These are phyloP conservation scores for Phocoena sinus DNA, from an alignment of 2,113 vertebrate genomes.

Conservation along the genomic window DNA sequence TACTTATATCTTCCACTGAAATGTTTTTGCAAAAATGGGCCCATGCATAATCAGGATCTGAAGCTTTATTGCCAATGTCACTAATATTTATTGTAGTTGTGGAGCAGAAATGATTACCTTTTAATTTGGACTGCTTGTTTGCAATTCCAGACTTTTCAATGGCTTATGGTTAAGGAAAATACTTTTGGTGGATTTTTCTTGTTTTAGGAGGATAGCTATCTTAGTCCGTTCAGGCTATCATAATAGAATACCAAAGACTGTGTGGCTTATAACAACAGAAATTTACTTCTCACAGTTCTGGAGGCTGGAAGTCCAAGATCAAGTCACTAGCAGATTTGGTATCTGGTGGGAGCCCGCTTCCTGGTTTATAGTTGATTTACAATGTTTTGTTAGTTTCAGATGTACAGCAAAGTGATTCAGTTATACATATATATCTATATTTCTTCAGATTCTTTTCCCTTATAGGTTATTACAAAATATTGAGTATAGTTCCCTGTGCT, in stretches of 20 bases:
- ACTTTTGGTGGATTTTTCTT: background rate
- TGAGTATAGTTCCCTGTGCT: background rate
- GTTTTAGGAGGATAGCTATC: background rate
- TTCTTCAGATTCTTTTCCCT: background rate
- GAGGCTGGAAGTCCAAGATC: background rate
- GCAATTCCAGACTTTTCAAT: background rate
- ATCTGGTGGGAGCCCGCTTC: background rate
- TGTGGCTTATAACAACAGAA: background rate
- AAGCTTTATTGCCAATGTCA: background rate
- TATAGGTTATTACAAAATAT: background rate
- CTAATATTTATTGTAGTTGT: background rate
- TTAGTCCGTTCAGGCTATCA: background rate
- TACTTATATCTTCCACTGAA: background rate
- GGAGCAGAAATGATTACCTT: background rate
- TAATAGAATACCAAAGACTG: background rate
- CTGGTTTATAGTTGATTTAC: background rate
- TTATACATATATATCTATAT: background rate
- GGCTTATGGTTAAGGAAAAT: constrained; percentile 1
- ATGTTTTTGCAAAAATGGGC: constrained; percentile 2
- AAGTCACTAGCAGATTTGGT: background rate
- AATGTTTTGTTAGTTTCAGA: background rate
- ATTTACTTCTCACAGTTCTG: background rate
- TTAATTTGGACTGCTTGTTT: background rate
- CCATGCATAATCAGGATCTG: background rate
- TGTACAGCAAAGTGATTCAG: background rate